Conservation (phyloP, 2,797 vertebrate genomes). For the Epinephelus awoara region DNA sequence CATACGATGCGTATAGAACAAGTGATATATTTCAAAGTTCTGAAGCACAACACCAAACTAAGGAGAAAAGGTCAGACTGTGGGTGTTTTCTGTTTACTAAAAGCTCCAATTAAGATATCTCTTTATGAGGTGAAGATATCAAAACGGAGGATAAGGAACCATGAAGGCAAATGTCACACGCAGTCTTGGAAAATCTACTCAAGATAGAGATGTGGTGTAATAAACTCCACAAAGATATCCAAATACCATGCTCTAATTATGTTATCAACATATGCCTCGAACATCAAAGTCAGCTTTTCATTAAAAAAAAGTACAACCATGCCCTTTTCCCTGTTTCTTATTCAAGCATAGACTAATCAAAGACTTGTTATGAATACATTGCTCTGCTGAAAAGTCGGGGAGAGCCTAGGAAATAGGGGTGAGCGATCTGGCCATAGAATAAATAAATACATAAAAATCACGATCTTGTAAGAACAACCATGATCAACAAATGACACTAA, state of each 20-base stretch:
- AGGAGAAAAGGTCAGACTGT: conserved; percentile 41
- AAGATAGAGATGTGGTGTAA: conserved; percentile 55
- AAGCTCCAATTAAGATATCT: conserved; percentile 60
- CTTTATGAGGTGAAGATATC: conserved; percentile 66
- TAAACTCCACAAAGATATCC: conserved; percentile 67
- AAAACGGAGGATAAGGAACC: conserved; percentile 53
- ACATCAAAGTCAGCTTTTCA: conserved; percentile 70
- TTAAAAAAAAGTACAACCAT: conserved; percentile 44
- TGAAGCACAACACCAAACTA: conserved; percentile 1
- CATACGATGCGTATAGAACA: conserved; percentile 10
- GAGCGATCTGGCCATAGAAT: too few species aligned
- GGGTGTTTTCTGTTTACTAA: conserved; percentile 61
- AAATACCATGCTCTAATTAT: conserved; percentile 73
- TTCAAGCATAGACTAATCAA: conserved; percentile 51
- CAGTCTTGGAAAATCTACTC: conserved; percentile 47
- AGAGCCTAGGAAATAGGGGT: conserved; percentile 16
- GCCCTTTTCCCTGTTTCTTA: conserved; percentile 58
- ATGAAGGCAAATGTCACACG: conserved; percentile 71
- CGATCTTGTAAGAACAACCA: too few species aligned
- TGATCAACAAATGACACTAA: too few species aligned
- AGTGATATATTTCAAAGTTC: conserved; percentile 33
- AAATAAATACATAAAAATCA: too few species aligned
- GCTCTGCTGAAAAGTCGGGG: conserved; percentile 35
- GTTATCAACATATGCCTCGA: conserved; percentile 57
- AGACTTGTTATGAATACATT: conserved; percentile 38